Base-by-base conservation (phyloP, 2,888 invertebrate genomes). In the Amblyteles armatorius region DNA sequence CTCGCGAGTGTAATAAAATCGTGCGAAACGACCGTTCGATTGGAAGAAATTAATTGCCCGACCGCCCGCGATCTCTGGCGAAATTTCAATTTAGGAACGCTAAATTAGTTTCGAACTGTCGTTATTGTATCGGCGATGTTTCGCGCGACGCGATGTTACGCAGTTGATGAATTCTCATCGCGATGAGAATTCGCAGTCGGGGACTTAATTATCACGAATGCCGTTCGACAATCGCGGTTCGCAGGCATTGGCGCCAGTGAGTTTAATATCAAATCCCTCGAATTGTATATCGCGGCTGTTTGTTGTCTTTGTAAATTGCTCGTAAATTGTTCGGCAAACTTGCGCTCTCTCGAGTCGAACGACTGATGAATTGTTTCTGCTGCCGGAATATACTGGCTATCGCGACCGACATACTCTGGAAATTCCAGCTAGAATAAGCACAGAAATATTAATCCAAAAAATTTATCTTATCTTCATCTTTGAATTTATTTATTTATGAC, bases 1-100 rank as follows among this genome's bases (percentile, higher is more conserved):
- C 52, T 65, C 9, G 33, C 3, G 36, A 72, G 11, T 72, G 22
- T 40, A 33, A 57, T 72, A 33, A 50, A 69, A 69, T 69, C 22
- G 50, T 22, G 72, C 16, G 13, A 16, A 13, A 71, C n/a, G 29
- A 16, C 13, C 48, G 63, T 79, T 79, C 4, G 16, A 50, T 78
- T 22, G 13, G 60, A 63, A 26, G 19, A 40, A 79, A 79, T 69
- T 60, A 33, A n/a, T 52, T 52, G 44, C 44, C 44, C 3, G 44
- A 0, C 57, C 26, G 11, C 7, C 26, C 11, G 26, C 26, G 22
- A 3, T 1, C 22, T 22, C 26, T 4, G 57, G 11, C 11, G 26
- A 57, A 57, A 57, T 57, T 19, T 57, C 57, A 57, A 57, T 57
- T 57, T 57, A 13, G 26, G 13, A 57, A 6, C 22, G 26, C 22